Evolutionary conservation across 2,888 invertebrate species (phyloP).

Genomic region (Drosophila peninsularis): DNA sequence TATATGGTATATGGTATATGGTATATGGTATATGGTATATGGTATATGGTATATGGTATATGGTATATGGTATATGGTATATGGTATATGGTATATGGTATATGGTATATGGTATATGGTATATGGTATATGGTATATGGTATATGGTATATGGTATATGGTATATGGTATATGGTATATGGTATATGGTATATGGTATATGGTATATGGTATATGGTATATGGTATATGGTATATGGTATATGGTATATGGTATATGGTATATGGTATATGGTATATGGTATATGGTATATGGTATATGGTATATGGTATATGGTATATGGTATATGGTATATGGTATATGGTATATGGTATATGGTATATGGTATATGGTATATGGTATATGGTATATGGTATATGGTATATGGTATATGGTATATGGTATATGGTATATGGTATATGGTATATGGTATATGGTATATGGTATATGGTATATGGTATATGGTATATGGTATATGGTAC

Average conservation of each 20-base stretch:
- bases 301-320: no score
- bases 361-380: no score
- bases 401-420: no score
- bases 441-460: no score
- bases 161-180: constrained; percentile 4
- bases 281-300: neutral
- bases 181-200: neutral
- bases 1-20: neutral
- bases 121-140: constrained; percentile 2
- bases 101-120: constrained; percentile 3
- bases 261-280: neutral
- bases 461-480: no score
- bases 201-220: neutral
- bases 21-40: constrained; percentile 2
- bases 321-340: no score
- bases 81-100: constrained; percentile 1
- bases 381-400: no score
- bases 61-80: constrained; percentile 2
- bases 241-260: constrained; percentile 2
- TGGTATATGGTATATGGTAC: neutral
- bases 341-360: no score
- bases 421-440: no score
- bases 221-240: neutral
- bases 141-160: constrained; percentile 5
- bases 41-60: no score